phyloP scores from a whole-genome alignment of 2,113 vertebrate species.

The Heliornis fulica region DNA sequence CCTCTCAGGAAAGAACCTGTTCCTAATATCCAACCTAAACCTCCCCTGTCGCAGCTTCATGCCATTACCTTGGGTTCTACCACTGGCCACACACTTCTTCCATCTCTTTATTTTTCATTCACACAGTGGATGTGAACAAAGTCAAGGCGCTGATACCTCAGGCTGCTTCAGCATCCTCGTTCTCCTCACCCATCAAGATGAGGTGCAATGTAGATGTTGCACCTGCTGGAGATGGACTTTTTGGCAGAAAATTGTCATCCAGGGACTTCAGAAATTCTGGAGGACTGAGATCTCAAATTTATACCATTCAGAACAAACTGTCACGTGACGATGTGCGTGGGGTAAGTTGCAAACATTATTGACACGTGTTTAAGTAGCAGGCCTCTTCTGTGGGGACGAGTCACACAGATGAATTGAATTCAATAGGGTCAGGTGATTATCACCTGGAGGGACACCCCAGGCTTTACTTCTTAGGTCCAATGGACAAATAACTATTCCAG shows the following conservation, averaged over 20 bases:
- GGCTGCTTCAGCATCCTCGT: neutral
- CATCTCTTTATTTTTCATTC: neutral
- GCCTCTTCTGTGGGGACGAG: neutral
- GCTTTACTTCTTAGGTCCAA: neutral
- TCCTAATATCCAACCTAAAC: no score
- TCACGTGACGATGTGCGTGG: neutral
- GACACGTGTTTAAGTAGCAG: fast-evolving
- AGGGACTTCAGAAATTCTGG: neutral
- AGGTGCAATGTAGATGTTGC: neutral
- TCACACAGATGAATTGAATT: neutral
- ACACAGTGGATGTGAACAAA: neutral
- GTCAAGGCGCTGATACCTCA: neutral
- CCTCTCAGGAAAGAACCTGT: no score
- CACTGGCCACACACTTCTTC: no score
- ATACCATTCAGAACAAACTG: neutral
- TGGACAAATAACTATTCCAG: neutral
- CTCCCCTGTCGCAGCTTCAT: no score
- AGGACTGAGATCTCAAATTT: neutral
- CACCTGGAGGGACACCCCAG: neutral
- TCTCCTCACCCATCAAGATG: neutral
- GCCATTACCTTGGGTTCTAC: no score
- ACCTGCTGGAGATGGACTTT: neutral
- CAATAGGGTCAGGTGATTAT: neutral
- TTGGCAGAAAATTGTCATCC: neutral
- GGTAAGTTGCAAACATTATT: neutral